A percentile compares a stretch with the other conserved stretches of the same genome.
Evolutionary conservation across 2,797 vertebrate genomes (phyloP).

Genomic region (Lepus townsendii): DNA sequence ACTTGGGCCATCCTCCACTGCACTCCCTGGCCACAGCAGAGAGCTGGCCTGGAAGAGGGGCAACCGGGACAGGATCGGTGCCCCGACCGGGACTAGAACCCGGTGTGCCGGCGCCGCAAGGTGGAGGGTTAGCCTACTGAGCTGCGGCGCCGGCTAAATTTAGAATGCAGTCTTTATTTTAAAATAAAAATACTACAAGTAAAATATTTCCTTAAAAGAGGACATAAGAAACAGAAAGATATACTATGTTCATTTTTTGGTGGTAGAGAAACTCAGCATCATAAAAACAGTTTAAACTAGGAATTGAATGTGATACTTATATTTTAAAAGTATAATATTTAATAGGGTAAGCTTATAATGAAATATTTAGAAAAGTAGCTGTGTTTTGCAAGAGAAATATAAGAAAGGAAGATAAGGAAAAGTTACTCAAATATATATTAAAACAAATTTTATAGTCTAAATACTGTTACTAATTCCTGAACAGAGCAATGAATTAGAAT

Average conservation of each 20-base stretch:
- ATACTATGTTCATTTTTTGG: neutral
- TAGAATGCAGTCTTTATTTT: neutral
- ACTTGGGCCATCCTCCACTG: no score
- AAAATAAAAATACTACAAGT: neutral
- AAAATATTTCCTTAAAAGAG: constrained; percentile 9
- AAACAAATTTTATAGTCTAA: constrained; percentile 17
- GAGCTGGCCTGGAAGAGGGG: no score
- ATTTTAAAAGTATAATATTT: neutral
- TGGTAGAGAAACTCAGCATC: neutral
- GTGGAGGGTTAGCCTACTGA: no score
- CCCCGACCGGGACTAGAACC: no score
- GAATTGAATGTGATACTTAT: neutral
- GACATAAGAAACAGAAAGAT: neutral
- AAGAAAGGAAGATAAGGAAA: neutral
- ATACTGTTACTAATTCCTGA: neutral
- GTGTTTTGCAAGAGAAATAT: neutral
- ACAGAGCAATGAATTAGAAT: neutral
- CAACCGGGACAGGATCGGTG: no score
- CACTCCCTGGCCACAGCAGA: no score
- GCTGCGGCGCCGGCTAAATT: neutral
- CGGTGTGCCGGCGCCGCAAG: no score
- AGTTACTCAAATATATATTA: neutral
- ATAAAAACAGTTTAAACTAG: neutral
- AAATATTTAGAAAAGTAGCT: constrained; percentile 3
- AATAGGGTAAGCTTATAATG: constrained; percentile 25